Conservation (phyloP, 2,113 vertebrate species). For the Atlantisia rogersi region DNA sequence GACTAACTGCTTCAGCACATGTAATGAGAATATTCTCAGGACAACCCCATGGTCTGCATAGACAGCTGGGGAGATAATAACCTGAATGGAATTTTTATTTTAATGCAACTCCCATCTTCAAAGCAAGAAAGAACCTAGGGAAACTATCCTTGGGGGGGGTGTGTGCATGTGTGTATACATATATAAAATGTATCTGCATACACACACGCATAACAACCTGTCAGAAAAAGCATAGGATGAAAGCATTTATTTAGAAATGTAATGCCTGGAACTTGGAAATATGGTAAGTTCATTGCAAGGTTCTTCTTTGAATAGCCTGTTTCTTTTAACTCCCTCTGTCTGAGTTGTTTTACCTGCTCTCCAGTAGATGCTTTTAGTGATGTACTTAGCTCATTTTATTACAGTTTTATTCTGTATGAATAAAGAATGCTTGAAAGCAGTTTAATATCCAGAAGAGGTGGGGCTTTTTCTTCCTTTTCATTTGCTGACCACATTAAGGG, state of each 20-base stretch:
- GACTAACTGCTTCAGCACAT: constrained; percentile 74
- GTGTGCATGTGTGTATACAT: neutral
- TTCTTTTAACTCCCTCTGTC: constrained; percentile 11
- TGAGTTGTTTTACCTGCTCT: neutral
- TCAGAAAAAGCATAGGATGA: constrained; percentile 12
- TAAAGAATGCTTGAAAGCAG: neutral
- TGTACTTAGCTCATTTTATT: neutral
- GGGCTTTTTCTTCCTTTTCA: neutral
- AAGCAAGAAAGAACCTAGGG: constrained; percentile 64
- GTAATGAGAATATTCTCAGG: constrained; percentile 78
- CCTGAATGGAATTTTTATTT: constrained; percentile 69
- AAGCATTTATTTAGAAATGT: constrained; percentile 1
- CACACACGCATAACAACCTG: neutral
- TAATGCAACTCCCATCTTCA: constrained; percentile 59
- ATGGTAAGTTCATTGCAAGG: neutral
- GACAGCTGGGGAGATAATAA: constrained; percentile 71
- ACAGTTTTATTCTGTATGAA: neutral
- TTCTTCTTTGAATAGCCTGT: neutral
- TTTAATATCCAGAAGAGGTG: neutral
- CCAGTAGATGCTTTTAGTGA: neutral
- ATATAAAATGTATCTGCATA: neutral
- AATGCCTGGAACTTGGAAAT: neutral
- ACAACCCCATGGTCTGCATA: constrained; percentile 58
- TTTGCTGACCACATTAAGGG: neutral
- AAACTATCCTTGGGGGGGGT: constrained; percentile 20